Percentiles rank a stretch among this genome's conserved stretches.
phyloP scores from a whole-genome alignment of 1,140 invertebrate species.

The Habropoda laboriosa region DNA sequence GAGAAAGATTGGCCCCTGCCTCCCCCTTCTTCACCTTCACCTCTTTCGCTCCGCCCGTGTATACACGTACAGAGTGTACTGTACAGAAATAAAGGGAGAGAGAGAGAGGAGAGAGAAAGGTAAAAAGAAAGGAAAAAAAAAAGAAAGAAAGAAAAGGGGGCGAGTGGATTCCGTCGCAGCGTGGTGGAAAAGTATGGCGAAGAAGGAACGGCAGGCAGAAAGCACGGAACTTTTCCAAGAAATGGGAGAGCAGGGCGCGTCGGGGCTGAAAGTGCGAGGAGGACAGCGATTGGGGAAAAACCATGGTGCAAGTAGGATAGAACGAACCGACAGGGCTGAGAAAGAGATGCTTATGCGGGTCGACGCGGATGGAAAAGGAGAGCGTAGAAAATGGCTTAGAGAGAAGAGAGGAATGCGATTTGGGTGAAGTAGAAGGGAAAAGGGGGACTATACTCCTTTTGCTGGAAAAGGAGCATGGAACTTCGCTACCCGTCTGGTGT shows the following conservation, averaged over 20 bases:
- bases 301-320: not conserved
- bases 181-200: slow-evolving; percentile 47
- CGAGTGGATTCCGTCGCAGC: slow-evolving; percentile 40
- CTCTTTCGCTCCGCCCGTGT: slow-evolving; percentile 10
- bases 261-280: not conserved
- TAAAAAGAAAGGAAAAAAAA: slow-evolving; percentile 20
- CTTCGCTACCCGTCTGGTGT: not conserved
- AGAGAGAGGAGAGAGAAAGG: not conserved
- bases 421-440: slow-evolving; percentile 42
- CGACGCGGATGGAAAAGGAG: not conserved
- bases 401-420: slow-evolving; percentile 49
- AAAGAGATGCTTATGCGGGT: slow-evolving; percentile 16
- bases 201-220: slow-evolving; percentile 44
- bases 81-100: not conserved
- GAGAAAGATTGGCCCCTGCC: not conserved
- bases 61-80: not conserved
- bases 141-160: slow-evolving; percentile 18
- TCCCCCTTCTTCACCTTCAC: not conserved
- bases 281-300: not conserved
- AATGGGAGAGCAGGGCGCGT: slow-evolving; percentile 39
- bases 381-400: slow-evolving; percentile 42
- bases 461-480: slow-evolving; percentile 42
- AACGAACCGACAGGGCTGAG: not conserved
- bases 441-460: not conserved
- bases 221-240: slow-evolving; percentile 61